Percentiles rank a stretch among this genome's conserved stretches.
Evolutionary conservation across 2,888 invertebrate genomes (phyloP).

Genomic region (Microdon myrmicae): DNA sequence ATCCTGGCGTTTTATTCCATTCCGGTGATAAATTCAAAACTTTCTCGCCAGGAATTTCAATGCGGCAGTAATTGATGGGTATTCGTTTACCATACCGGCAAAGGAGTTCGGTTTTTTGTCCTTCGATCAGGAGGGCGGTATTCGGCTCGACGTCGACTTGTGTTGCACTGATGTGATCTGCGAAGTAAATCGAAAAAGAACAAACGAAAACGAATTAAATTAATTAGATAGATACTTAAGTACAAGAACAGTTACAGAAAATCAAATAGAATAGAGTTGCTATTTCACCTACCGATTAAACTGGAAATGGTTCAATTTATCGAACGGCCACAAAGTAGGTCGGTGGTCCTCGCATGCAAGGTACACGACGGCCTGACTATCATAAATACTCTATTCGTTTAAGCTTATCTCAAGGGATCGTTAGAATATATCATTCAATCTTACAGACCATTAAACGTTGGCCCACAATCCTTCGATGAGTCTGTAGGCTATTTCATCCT

Average conservation of each 20-base stretch:
- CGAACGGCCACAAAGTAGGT: constrained; percentile 22
- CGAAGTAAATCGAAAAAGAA: constrained; percentile 28
- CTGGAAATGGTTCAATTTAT: constrained; percentile 23
- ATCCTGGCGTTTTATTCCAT: constrained; percentile 66
- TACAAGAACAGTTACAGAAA: background rate
- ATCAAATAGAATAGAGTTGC: no score
- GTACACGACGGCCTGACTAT: constrained; percentile 1
- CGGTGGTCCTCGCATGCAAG: constrained; percentile 1
- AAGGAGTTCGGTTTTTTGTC: constrained; percentile 62
- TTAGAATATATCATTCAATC: constrained; percentile 43
- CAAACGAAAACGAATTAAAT: constrained; percentile 17
- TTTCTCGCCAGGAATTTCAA: constrained; percentile 69
- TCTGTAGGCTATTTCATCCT: no score
- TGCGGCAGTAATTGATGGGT: constrained; percentile 65
- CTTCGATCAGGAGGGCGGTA: constrained; percentile 62
- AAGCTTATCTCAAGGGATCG: constrained; percentile 8
- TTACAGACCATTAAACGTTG: constrained; percentile 34
- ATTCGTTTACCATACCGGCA: constrained; percentile 61
- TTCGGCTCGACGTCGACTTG: constrained; percentile 63
- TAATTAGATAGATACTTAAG: constrained; percentile 34
- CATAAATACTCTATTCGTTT: constrained; percentile 33
- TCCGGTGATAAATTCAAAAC: constrained; percentile 68
- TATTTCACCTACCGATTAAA: constrained; percentile 3
- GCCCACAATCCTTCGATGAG: no score
- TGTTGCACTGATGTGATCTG: constrained; percentile 61